Conservation (phyloP, 2,797 vertebrate genomes). For the Halcyon badia region DNA sequence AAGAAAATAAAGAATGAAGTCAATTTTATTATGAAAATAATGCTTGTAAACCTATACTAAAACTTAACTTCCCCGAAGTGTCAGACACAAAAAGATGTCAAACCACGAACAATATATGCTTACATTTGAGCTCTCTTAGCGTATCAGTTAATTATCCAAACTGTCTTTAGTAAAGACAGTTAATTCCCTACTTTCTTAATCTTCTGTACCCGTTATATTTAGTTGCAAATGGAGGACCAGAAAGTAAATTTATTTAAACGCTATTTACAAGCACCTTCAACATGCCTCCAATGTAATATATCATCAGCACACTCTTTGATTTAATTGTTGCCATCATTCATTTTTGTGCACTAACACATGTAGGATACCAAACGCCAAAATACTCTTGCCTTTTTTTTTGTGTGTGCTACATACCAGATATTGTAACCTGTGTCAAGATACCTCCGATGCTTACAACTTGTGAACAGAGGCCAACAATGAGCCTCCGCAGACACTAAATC, state of each 20-base stretch:
- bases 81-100: not conserved
- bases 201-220: not conserved
- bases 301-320: slow-evolving; percentile 40
- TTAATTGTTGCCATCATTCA: slow-evolving; percentile 27
- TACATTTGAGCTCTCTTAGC: not conserved
- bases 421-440: slow-evolving; percentile 70
- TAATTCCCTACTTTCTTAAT: not conserved
- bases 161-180: not conserved
- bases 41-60: not conserved
- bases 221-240: not conserved
- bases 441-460: slow-evolving; percentile 71
- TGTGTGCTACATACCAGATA: slow-evolving; percentile 54
- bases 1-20: not conserved
- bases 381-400: not conserved
- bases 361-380: slow-evolving; percentile 16
- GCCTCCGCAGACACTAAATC: slow-evolving; percentile 88
- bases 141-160: not conserved
- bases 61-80: not conserved
- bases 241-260: slow-evolving; percentile 1
- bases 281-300: not conserved
- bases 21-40: not conserved
- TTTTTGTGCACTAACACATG: slow-evolving; percentile 44
- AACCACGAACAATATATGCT: not conserved
- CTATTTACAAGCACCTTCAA: slow-evolving; percentile 38
- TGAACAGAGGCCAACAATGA: slow-evolving; percentile 75